These are phyloP conservation scores for Nasonia vitripennis DNA, from an alignment of 1,140 invertebrate genomes.

Conservation along the genomic window DNA sequence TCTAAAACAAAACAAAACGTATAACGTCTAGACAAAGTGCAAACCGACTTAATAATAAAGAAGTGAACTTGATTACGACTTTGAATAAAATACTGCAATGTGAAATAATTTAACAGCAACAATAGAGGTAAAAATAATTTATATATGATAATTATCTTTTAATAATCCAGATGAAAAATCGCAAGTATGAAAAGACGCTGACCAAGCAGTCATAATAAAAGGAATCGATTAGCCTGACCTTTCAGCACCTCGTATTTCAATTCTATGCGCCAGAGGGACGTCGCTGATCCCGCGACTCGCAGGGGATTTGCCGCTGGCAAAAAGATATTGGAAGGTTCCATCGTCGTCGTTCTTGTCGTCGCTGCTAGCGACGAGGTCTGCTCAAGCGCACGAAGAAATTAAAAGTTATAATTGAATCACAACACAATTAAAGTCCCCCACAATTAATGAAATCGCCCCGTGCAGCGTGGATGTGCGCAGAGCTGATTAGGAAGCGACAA, in stretches of 20 bases:
- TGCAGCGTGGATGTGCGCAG: neutral
- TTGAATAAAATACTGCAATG: too few relatives aligned
- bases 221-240: neutral
- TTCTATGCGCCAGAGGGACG: neutral
- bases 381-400: conserved; percentile 28
- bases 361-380: neutral
- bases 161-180: too few relatives aligned
- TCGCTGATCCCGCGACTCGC: neutral
- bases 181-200: too few relatives aligned
- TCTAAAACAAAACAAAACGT: too few relatives aligned
- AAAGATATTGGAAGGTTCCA: neutral
- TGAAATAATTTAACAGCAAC: too few relatives aligned
- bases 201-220: too few relatives aligned
- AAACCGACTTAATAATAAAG: too few relatives aligned
- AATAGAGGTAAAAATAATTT: too few relatives aligned
- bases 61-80: too few relatives aligned
- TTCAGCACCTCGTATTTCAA: neutral
- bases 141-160: too few relatives aligned
- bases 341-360: neutral
- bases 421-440: conserved; percentile 40
- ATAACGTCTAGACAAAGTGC: too few relatives aligned
- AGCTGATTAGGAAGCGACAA: conserved; percentile 23
- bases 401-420: conserved; percentile 46
- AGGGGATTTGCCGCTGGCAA: neutral
- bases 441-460: conserved; percentile 16